A percentile compares a stretch with the other conserved stretches of the same genome.
Evolutionary conservation across 2,797 vertebrate genomes (phyloP).

Genomic region (Percopsis omiscomaycus): DNA sequence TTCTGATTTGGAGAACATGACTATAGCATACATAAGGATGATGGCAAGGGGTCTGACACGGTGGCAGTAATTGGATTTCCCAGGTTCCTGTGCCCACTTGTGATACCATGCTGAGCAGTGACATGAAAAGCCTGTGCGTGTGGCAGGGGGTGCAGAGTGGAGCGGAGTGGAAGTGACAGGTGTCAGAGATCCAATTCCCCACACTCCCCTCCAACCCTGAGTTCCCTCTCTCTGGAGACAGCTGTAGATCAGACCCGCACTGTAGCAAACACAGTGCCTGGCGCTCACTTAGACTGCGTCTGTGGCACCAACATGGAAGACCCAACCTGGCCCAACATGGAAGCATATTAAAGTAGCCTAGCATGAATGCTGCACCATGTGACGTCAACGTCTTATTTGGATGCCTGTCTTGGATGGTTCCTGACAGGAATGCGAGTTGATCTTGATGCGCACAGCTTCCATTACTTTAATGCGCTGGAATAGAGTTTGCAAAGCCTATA

Average conservation of each 20-base stretch:
- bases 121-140: conserved; percentile 78
- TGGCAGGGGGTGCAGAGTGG: conserved; percentile 66
- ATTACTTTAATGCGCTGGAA: conserved; percentile 29
- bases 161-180: conserved; percentile 74
- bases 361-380: background rate
- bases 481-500: conserved; percentile 30
- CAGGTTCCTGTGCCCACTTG: conserved; percentile 65
- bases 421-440: conserved; percentile 68
- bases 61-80: conserved; percentile 76
- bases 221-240: conserved; percentile 51
- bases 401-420: conserved; percentile 64
- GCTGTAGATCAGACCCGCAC: conserved; percentile 50
- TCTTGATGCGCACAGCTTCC: conserved; percentile 43
- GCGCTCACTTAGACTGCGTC: conserved; percentile 50
- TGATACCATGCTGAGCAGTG: conserved; percentile 74
- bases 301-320: conserved; percentile 3
- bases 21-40: conserved; percentile 65
- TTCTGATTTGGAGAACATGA: conserved; percentile 67
- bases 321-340: conserved; percentile 12
- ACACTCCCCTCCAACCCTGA: conserved; percentile 47
- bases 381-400: conserved; percentile 29
- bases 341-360: conserved; percentile 31
- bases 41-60: conserved; percentile 64
- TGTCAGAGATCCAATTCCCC: conserved; percentile 74
- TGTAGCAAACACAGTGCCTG: conserved; percentile 48